phyloP scores from a whole-genome alignment of 2,888 invertebrate species.

The Drosophila tanythrix region DNA sequence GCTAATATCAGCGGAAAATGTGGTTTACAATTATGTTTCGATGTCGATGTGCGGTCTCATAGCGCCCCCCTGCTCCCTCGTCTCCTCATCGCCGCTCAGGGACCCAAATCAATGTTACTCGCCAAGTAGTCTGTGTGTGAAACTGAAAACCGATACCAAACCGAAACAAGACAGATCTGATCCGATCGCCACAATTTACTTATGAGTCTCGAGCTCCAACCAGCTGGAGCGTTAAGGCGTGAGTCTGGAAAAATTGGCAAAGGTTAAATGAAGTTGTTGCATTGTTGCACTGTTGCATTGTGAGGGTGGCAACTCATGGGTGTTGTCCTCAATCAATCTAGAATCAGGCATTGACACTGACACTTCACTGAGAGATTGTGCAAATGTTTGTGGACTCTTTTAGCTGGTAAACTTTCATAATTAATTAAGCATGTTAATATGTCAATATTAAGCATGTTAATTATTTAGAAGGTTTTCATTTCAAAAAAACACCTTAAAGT shows the following conservation, averaged over 20 bases:
- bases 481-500: too few relatives aligned
- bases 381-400: background rate
- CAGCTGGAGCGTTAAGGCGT: constrained; percentile 53
- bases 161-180: constrained; percentile 13
- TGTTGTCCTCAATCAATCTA: background rate
- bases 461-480: too few relatives aligned
- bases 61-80: background rate
- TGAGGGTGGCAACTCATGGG: background rate
- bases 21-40: constrained; percentile 64
- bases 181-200: constrained; percentile 19
- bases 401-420: background rate
- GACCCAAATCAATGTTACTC: constrained; percentile 62
- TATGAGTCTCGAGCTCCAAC: constrained; percentile 21
- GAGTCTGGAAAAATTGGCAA: constrained; percentile 55
- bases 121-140: constrained; percentile 39
- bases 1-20: constrained; percentile 79
- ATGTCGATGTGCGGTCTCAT: constrained; percentile 39
- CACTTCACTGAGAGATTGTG: background rate
- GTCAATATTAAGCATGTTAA: too few relatives aligned
- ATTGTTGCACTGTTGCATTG: too few relatives aligned
- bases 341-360: background rate
- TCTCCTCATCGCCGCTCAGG: constrained; percentile 12
- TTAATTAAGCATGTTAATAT: too few relatives aligned
- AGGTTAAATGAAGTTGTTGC: constrained; percentile 56
- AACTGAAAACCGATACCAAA: constrained; percentile 56